Conservation (phyloP, 2,888 invertebrate genomes). For the Allacma fusca region DNA sequence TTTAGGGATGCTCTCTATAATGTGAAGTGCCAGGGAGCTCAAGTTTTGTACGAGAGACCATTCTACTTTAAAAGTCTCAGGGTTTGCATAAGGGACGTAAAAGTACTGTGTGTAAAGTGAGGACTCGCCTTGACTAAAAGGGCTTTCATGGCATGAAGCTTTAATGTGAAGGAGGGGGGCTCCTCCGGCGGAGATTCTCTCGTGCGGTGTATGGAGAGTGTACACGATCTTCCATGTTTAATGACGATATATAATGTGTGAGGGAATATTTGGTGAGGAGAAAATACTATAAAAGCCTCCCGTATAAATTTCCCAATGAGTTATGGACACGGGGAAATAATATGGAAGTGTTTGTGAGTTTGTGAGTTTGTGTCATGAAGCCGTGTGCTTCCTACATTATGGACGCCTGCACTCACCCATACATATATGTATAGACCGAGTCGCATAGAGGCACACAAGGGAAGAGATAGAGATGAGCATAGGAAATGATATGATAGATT, state of each 20-base stretch:
- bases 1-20: no score
- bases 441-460: not conserved
- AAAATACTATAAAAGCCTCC: constrained; percentile 18
- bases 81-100: no score
- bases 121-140: no score
- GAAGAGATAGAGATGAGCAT: constrained; percentile 22
- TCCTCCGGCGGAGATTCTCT: no score
- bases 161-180: no score
- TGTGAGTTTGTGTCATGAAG: not conserved
- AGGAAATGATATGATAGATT: constrained; percentile 45
- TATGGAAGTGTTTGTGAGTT: constrained; percentile 16
- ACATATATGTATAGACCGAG: not conserved
- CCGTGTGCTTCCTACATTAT: not conserved
- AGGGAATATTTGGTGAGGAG: constrained; percentile 11
- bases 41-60: no score
- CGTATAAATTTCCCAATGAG: constrained; percentile 8
- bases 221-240: constrained; percentile 17
- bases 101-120: no score
- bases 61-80: no score
- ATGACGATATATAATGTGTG: constrained; percentile 15
- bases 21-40: no score
- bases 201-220: not conserved
- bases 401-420: not conserved
- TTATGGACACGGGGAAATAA: constrained; percentile 22
- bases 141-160: no score